Base-by-base conservation (phyloP, 37 sponge, comb jelly and placozoan genomes). In the Corticium candelabrum region DNA sequence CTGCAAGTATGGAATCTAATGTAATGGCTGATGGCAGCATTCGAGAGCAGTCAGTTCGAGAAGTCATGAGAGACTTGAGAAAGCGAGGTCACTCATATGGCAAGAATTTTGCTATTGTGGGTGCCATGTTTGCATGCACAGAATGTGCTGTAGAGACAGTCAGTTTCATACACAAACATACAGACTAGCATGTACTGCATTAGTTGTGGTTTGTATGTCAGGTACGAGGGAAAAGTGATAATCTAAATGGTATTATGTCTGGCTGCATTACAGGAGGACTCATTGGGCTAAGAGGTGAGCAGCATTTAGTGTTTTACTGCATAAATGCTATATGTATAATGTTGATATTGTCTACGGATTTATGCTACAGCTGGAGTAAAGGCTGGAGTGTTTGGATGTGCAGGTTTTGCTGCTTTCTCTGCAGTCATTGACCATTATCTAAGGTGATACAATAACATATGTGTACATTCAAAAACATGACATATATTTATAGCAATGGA, bases 381-480 rank as follows among this genome's bases (percentile, higher is more conserved):
- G 82, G 90, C 99, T 43, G 99, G 88, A 11, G 75, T 87, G 4
- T 43, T 83, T 7, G 95, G 95, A 0, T 94, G 93, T 84, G 93
- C 89, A 32, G 99, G 88, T 1, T 91, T 99, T 78, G 99, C 95
- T 41, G 95, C 95, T 0, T 99, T 99, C 84, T 99, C 99, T 68
- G 86, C 86, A 21, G 99, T 89, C n/a, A 91, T 99, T 43, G 99
- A 99, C 84, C 85, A 96, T 69, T 96, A 87, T 67, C 34, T 93
- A 32, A 85, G 90, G 79, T 75, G 81, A 83, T 77, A 77, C n/a
- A n/a, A n/a, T n/a, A n/a, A n/a, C n/a, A n/a, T n/a, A n/a, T n/a
- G n/a, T n/a, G n/a, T n/a, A n/a, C n/a, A n/a, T n/a, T n/a, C n/a
- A n/a, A n/a, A n/a, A n/a, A n/a, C n/a, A n/a, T n/a, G n/a, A n/a